Conservation (phyloP, 1,140 invertebrate genomes). For the Plodia interpunctella region DNA sequence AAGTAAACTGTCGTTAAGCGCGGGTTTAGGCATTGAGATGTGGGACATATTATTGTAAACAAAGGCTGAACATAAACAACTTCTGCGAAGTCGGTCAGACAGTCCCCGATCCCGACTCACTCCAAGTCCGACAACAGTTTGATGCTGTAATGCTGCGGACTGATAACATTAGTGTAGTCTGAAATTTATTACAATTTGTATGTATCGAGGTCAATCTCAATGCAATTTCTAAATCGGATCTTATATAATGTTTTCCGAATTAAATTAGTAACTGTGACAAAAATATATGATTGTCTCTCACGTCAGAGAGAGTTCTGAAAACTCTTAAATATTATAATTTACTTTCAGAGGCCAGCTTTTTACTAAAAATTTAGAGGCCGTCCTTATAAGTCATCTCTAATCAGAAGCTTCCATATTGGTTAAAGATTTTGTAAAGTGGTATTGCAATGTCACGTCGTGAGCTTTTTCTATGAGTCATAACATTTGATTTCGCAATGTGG, state of each 20-base stretch:
- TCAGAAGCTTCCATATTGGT: too few species aligned
- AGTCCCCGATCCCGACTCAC: neutral
- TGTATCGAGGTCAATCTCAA: too few species aligned
- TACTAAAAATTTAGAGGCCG: too few species aligned
- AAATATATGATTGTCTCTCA: neutral
- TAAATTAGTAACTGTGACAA: neutral
- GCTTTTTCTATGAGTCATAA: too few species aligned
- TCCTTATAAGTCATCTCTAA: too few species aligned
- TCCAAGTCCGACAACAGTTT: neutral
- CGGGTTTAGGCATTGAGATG: neutral
- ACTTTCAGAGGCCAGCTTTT: too few species aligned
- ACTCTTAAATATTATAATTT: too few species aligned
- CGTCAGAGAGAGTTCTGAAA: neutral
- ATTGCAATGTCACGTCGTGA: too few species aligned
- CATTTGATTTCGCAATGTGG: too few species aligned
- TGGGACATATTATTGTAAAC: neutral
- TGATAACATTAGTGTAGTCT: too few species aligned
- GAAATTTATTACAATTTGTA: too few species aligned
- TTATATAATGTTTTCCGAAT: neutral
- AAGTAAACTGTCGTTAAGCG: constrained; percentile 1
- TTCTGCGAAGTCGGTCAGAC: neutral
- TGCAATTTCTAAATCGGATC: neutral
- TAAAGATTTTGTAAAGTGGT: too few species aligned
- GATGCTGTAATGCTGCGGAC: neutral
- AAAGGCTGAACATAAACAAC: neutral